Base-by-base conservation (phyloP, 2,888 invertebrate species). In the Thymelicus lineola region DNA sequence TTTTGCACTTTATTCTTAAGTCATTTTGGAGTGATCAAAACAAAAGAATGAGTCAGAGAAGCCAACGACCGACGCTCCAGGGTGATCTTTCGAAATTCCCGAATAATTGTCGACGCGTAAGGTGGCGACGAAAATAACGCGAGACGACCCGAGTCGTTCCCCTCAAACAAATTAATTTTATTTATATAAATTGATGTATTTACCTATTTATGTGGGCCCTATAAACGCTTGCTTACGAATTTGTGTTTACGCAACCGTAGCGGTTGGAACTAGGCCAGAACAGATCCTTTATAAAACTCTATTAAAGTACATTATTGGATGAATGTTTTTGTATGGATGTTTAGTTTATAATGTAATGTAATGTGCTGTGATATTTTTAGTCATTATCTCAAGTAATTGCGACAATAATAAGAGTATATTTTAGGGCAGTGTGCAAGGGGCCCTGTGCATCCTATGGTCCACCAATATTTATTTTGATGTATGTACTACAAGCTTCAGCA, bases 31-130 rank as follows among this genome's bases (percentile, higher is more conserved):
- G 68, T 72, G 71, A 73, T 75, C 70, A 83, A 89, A 89, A 93
- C 91, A 92, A 91, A 91, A 90, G 90, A 86, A 83, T 91, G 90
- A 91, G 80, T 92, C 91, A 91, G 83, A 76, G 72, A 57, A 85
- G 81, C 80, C 91, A 84, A 93, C 91, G 91, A 85, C 92, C 92
- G 90, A 84, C 82, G 79, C 81, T 86, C 86, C 87, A 84, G 91
- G 92, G 92, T 92, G 92, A 92, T 93, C 91, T 91, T 89, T 88
- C 85, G 87, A 91, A 89, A 92, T 91, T 91, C 91, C 91, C 91
- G 85, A 91, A 91, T 91, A 91, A 92, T 92, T 91, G 91, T 90
- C 89, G 90, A 88, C 87, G 85, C 83, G 86, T 87, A 90, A 89
- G 89, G 87, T 89, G 87, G 84, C 83, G 89, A 91, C 91, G 82